Evolutionary conservation across 2,797 vertebrate genomes (phyloP).

Genomic region (Apogon hyalosoma): DNA sequence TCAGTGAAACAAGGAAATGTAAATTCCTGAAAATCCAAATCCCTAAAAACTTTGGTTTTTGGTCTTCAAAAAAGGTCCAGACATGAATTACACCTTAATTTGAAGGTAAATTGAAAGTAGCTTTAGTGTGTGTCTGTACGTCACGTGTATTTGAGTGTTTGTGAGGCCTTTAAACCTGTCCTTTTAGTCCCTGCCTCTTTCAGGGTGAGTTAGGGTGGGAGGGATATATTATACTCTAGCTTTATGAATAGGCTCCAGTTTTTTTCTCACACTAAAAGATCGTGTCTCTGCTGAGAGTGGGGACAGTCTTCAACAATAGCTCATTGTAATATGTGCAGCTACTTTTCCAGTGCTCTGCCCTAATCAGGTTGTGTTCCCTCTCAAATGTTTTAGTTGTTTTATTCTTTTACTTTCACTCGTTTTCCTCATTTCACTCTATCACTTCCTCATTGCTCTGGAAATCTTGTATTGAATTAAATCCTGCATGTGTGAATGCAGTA

Average conservation of each 20-base stretch:
- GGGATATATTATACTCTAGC: conserved; percentile 71
- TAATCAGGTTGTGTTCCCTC: conserved; percentile 50
- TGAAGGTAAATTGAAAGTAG: conserved; percentile 24
- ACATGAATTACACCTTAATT: conserved; percentile 11
- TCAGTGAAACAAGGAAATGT: not conserved
- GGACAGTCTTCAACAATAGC: conserved; percentile 80
- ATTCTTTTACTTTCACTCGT: conserved; percentile 6
- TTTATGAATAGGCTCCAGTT: conserved; percentile 80
- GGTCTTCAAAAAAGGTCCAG: not conserved
- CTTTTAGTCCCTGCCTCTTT: conserved; percentile 54
- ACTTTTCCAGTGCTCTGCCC: conserved; percentile 59
- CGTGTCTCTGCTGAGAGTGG: conserved; percentile 61
- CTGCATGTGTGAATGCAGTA: conserved; percentile 19
- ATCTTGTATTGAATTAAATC: conserved; percentile 18
- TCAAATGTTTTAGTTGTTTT: conserved; percentile 18
- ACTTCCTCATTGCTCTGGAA: not conserved
- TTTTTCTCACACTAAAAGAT: conserved; percentile 82
- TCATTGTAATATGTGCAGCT: conserved; percentile 77
- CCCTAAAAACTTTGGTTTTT: not conserved
- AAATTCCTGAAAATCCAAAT: conserved; percentile 5
- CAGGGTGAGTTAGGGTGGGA: conserved; percentile 39
- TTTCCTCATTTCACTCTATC: conserved; percentile 10
- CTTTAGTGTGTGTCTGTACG: conserved; percentile 18
- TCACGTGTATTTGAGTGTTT: conserved; percentile 34
- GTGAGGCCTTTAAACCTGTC: conserved; percentile 59